phyloP scores from a whole-genome alignment of 2,888 invertebrate genomes.

The Phengaris arion region DNA sequence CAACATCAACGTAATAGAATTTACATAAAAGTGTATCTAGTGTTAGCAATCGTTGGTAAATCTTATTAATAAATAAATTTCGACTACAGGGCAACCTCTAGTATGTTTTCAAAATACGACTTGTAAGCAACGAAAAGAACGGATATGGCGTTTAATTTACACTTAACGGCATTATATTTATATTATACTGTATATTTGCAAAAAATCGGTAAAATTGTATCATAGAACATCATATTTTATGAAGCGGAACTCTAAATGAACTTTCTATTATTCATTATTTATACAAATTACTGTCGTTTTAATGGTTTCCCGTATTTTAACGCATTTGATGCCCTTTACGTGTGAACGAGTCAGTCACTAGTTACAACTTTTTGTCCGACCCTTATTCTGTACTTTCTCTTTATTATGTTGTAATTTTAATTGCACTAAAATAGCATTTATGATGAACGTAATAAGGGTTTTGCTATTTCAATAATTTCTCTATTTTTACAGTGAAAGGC shows the following conservation, averaged over 20 bases:
- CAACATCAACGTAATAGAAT: no score
- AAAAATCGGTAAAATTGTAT: not conserved
- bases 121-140: not conserved
- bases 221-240: slow-evolving; percentile 6
- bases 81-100: no score
- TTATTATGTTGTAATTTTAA: slow-evolving; percentile 45
- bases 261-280: slow-evolving; percentile 10
- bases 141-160: no score
- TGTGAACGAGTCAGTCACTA: slow-evolving; percentile 44
- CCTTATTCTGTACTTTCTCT: slow-evolving; percentile 65
- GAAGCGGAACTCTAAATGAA: slow-evolving; percentile 7
- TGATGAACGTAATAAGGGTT: slow-evolving; percentile 21
- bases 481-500: slow-evolving; percentile 30
- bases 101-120: no score
- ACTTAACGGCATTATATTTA: no score
- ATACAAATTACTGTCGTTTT: slow-evolving; percentile 18
- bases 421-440: slow-evolving; percentile 32
- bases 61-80: no score
- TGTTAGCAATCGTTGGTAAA: no score
- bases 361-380: slow-evolving; percentile 44
- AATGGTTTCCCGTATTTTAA: slow-evolving; percentile 23
- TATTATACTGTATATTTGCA: no score
- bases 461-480: slow-evolving; percentile 24
- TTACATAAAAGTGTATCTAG: no score
- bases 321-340: slow-evolving; percentile 57